These are phyloP conservation scores for Haemorhous mexicanus DNA, from an alignment of 2,113 vertebrate species.

Conservation along the genomic window DNA sequence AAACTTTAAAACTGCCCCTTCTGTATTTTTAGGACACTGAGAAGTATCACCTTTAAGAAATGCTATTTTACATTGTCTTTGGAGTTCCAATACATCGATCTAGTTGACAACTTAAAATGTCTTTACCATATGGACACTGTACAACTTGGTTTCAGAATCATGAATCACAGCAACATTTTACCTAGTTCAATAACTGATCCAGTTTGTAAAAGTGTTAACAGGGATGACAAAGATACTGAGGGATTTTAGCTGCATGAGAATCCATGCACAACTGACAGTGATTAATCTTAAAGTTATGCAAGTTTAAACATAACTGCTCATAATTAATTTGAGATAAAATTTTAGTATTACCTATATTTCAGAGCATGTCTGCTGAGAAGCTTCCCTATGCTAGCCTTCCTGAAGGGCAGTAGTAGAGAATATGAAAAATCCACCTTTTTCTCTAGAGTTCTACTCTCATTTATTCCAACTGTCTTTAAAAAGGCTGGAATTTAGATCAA, in stretches of 20 bases:
- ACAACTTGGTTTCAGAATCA: neutral
- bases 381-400: neutral
- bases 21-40: neutral
- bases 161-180: neutral
- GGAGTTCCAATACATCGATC: rapidly evolving
- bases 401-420: neutral
- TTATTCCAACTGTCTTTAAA: neutral
- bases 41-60: neutral
- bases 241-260: neutral
- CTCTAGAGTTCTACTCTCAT: neutral
- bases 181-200: neutral
- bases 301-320: neutral
- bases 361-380: neutral
- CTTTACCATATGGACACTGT: neutral
- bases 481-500: neutral
- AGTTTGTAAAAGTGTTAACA: neutral
- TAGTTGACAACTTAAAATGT: neutral
- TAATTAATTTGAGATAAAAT: neutral
- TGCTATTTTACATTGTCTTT: neutral
- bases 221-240: neutral
- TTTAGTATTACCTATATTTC: neutral
- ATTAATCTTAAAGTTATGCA: neutral
- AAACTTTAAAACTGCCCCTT: neutral
- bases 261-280: neutral
- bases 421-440: neutral